Evolutionary conservation across 2,797 vertebrate genomes (phyloP).

Genomic region (Rousettus madagascariensis): DNA sequence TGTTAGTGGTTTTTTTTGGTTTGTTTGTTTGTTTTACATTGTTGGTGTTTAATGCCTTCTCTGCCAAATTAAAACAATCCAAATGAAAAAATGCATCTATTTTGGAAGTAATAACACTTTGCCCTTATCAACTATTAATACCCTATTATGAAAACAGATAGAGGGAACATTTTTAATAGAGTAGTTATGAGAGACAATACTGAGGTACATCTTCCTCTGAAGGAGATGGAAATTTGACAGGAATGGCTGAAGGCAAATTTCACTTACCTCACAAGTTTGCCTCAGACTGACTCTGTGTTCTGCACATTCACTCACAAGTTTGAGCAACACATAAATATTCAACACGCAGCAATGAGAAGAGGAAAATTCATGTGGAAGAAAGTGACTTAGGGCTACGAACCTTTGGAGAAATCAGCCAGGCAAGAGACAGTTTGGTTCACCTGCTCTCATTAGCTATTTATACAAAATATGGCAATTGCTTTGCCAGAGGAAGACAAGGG

Average conservation of each 20-base stretch:
- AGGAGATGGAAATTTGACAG: neutral
- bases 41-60: neutral
- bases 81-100: neutral
- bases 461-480: neutral
- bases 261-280: neutral
- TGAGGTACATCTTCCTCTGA: neutral
- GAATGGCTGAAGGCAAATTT: neutral
- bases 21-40: neutral
- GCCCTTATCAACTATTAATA: neutral
- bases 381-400: neutral
- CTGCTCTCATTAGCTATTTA: neutral
- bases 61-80: neutral
- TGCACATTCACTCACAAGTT: neutral
- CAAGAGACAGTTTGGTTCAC: neutral
- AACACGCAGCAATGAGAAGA: neutral
- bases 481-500: neutral
- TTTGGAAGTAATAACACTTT: neutral
- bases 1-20: neutral
- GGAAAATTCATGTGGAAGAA: slow-evolving; percentile 3
- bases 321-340: slow-evolving; percentile 53
- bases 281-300: slow-evolving; percentile 1
- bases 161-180: slow-evolving; percentile 7
- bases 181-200: neutral
- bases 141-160: neutral
- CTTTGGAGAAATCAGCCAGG: slow-evolving; percentile 40